Percentiles rank a stretch among this genome's conserved stretches.
Evolutionary conservation across 1,140 invertebrate species (phyloP).

Genomic region (Sinella curviseta): DNA sequence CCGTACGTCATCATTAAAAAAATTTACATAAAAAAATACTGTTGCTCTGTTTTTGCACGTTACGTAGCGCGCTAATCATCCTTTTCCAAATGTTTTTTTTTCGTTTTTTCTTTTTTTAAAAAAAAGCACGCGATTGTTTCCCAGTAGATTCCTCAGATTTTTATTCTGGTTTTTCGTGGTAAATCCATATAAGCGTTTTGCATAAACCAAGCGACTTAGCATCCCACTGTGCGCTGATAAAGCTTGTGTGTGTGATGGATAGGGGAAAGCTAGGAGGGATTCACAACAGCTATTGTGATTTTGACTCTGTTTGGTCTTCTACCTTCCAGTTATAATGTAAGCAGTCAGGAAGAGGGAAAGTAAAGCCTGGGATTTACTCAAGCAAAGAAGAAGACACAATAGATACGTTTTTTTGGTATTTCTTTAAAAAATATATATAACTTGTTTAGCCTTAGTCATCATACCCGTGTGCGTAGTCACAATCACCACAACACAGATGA

Average conservation of each 20-base stretch:
- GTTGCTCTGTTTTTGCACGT: slow-evolving; percentile 8
- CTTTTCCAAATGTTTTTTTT: too few relatives aligned
- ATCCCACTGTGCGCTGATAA: slow-evolving; percentile 1
- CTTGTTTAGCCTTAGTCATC: too few relatives aligned
- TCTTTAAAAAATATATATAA: too few relatives aligned
- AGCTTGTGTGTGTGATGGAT: neutral
- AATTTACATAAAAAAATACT: slow-evolving; percentile 2
- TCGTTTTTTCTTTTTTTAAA: too few relatives aligned
- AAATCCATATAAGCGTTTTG: neutral
- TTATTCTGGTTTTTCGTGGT: neutral
- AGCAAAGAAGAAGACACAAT: too few relatives aligned
- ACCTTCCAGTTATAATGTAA: neutral
- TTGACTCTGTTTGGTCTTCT: neutral
- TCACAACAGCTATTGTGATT: neutral
- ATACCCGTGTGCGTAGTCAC: too few relatives aligned
- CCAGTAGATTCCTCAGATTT: too few relatives aligned
- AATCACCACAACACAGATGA: neutral
- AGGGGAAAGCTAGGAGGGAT: neutral
- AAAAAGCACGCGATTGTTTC: too few relatives aligned
- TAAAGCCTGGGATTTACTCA: neutral
- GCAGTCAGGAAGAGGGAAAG: neutral
- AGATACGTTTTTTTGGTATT: neutral
- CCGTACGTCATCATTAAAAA: slow-evolving; percentile 30
- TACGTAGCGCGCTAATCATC: neutral
- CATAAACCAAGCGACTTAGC: neutral